phyloP scores from a whole-genome alignment of 2,797 vertebrate species.

The Lepidocolaptes lacrymiger region DNA sequence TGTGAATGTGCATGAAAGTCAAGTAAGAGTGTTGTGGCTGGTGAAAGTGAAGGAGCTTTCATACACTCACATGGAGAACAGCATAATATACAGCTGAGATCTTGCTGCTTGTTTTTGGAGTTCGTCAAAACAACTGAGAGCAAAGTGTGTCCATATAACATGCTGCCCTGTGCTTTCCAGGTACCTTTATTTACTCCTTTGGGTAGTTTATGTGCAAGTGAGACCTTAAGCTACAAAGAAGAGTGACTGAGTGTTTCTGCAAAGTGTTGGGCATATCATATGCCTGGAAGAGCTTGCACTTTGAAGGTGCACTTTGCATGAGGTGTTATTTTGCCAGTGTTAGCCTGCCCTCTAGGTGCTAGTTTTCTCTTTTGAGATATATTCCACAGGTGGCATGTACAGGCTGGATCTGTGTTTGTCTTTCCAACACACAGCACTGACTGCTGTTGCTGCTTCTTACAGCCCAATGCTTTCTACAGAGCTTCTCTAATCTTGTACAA shows the following conservation, averaged over 20 bases:
- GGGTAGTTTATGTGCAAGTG: background rate
- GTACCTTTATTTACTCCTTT: background rate
- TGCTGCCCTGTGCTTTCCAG: background rate
- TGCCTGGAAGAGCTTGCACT: background rate
- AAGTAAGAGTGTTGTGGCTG: background rate
- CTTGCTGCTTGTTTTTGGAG: background rate
- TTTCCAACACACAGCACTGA: background rate
- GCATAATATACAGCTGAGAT: background rate
- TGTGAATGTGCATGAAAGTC: background rate
- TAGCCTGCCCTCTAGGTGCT: background rate
- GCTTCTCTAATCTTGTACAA: background rate
- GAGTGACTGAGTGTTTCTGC: background rate
- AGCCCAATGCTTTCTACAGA: background rate
- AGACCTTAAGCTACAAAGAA: background rate
- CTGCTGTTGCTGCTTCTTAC: background rate
- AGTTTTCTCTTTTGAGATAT: background rate
- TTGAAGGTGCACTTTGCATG: background rate
- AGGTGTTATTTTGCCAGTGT: background rate
- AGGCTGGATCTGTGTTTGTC: background rate
- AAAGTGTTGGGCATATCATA: background rate
- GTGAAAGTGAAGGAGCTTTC: background rate
- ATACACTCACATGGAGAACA: background rate
- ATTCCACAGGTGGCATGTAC: background rate
- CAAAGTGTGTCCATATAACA: background rate
- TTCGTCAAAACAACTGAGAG: background rate